phyloP scores from a whole-genome alignment of 53 echinoderm and acorn worm species.

The Crossaster papposus region DNA sequence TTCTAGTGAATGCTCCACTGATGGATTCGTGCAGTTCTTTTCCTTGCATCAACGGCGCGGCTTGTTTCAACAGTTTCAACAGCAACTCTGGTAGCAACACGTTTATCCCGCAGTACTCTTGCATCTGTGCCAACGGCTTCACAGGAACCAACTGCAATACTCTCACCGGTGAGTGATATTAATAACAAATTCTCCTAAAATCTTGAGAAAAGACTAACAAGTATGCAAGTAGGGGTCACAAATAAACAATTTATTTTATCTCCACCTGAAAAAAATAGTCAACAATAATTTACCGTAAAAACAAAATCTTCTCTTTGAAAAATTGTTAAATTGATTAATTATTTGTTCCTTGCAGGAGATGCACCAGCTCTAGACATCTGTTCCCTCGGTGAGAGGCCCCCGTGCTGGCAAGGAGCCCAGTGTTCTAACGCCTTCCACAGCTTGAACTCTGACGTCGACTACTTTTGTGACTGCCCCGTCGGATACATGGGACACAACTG shows the following conservation, averaged over 20 bases:
- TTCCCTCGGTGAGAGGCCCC: slow-evolving; percentile 36
- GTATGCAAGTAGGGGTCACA: too few species aligned
- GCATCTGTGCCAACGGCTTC: slow-evolving; percentile 82
- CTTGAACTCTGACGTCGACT: slow-evolving; percentile 74
- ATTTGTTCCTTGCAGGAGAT: slow-evolving; percentile 50
- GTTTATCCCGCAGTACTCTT: slow-evolving; percentile 82
- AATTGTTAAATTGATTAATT: too few species aligned
- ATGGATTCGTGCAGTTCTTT: slow-evolving; percentile 58
- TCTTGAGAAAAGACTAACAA: background rate
- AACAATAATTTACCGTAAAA: too few species aligned
- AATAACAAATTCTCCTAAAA: background rate
- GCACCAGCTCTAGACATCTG: slow-evolving; percentile 72
- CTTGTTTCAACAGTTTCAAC: slow-evolving; percentile 82
- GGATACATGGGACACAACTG: slow-evolving; percentile 90
- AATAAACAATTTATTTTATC: too few species aligned
- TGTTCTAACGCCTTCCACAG: slow-evolving; percentile 81
- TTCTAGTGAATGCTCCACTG: slow-evolving; percentile 12
- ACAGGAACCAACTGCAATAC: slow-evolving; percentile 82
- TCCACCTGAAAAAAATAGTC: too few species aligned
- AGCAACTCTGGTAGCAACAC: slow-evolving; percentile 25
- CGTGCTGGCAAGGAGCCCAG: slow-evolving; percentile 77
- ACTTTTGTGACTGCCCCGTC: slow-evolving; percentile 81
- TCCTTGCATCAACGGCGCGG: slow-evolving; percentile 78
- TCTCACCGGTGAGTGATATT: slow-evolving; percentile 55
- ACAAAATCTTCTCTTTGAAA: too few species aligned